Conservation (phyloP, 2,888 invertebrate genomes). For the Nomada ferruginata region DNA sequence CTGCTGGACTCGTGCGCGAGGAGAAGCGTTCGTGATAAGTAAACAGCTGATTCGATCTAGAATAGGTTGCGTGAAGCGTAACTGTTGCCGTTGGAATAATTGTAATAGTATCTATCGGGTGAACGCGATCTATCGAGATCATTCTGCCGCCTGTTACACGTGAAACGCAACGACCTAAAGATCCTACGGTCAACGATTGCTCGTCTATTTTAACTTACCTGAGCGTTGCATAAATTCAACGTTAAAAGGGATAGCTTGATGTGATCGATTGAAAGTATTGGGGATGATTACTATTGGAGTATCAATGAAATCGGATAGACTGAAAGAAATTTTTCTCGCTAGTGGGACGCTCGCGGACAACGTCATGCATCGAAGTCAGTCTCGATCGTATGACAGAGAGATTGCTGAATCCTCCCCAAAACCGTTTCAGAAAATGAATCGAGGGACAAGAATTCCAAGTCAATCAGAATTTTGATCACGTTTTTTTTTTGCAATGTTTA, state of each 20-base stretch:
- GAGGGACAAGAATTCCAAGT: conserved; percentile 79
- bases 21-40: conserved; percentile 63
- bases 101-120: not conserved
- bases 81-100: not conserved
- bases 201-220: conserved; percentile 65
- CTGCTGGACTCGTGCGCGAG: conserved; percentile 57
- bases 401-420: conserved; percentile 81
- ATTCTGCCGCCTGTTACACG: not conserved
- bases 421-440: conserved; percentile 82
- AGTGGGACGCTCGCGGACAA: conserved; percentile 74
- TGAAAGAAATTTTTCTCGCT: conserved; percentile 64
- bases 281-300: conserved; percentile 80
- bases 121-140: not conserved
- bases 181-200: not conserved
- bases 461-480: conserved; percentile 77
- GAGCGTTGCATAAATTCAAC: conserved; percentile 30
- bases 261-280: conserved; percentile 77
- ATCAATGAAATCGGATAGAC: conserved; percentile 40
- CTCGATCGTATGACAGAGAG: conserved; percentile 25
- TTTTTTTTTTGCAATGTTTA: conserved; percentile 81
- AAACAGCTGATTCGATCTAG: not conserved
- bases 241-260: conserved; percentile 45
- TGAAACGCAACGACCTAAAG: not conserved
- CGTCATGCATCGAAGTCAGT: not conserved
- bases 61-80: not conserved